Percentiles rank a stretch among this genome's conserved stretches.
Conservation (phyloP, 2,888 invertebrate genomes). For the Ochropleura leucogaster region DNA sequence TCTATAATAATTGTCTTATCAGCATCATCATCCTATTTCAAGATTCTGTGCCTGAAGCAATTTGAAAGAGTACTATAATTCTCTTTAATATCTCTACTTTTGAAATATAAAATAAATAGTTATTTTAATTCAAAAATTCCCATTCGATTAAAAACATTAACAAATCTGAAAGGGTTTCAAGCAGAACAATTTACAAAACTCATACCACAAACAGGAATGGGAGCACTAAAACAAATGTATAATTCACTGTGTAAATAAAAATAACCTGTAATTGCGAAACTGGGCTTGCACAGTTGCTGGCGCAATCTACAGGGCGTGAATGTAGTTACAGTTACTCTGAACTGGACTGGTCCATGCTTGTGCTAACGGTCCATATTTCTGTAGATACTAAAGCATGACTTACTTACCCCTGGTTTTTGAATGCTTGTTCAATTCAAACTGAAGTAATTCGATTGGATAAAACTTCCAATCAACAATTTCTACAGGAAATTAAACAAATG, state of each 20-base stretch:
- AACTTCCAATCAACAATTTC: neutral
- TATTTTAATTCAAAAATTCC: neutral
- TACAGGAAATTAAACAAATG: slow-evolving; percentile 11
- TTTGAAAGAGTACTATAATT: neutral
- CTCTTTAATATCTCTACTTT: neutral
- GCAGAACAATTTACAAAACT: neutral
- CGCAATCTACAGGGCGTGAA: neutral
- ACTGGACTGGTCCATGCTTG: slow-evolving; percentile 37
- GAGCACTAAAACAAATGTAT: slow-evolving; percentile 5
- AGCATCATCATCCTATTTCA: neutral
- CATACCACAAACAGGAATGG: slow-evolving; percentile 12
- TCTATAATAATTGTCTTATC: neutral
- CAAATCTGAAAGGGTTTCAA: neutral
- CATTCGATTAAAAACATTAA: neutral
- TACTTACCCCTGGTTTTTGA: slow-evolving; percentile 10
- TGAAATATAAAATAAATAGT: too few species aligned
- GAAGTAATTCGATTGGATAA: slow-evolving; percentile 10
- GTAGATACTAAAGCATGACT: slow-evolving; percentile 38
- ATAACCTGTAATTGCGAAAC: slow-evolving; percentile 2
- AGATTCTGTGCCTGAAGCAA: neutral
- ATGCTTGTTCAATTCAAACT: slow-evolving; percentile 3
- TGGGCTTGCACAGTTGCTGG: neutral
- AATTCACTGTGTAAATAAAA: slow-evolving; percentile 11
- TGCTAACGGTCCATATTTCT: slow-evolving; percentile 36
- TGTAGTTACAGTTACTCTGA: neutral